Evolutionary conservation across 2,888 invertebrate genomes (phyloP).

Genomic region (Dryococelus australis): DNA sequence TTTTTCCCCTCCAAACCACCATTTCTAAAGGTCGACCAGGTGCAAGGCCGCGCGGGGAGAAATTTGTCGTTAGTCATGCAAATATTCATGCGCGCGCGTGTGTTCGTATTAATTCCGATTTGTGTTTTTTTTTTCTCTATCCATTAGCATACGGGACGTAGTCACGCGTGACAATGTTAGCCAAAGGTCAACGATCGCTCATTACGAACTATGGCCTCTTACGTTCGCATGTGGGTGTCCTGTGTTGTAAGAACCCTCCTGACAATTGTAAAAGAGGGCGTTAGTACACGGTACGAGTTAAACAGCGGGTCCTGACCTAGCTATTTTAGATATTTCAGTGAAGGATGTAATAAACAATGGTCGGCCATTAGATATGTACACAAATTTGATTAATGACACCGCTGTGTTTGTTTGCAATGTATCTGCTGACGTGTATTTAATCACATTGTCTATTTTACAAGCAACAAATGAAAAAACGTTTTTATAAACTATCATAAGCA

Average conservation of each 20-base stretch:
- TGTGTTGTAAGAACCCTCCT: not conserved
- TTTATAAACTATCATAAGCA: no score
- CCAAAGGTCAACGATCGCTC: conserved; percentile 9
- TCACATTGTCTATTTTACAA: no score
- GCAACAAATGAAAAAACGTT: no score
- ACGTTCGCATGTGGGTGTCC: not conserved
- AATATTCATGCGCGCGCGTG: not conserved
- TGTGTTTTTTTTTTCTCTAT: not conserved
- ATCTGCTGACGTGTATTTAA: no score
- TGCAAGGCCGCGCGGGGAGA: not conserved
- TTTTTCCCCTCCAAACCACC: not conserved
- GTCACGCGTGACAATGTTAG: not conserved
- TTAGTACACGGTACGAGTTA: no score
- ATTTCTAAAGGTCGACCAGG: not conserved
- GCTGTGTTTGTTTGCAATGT: no score
- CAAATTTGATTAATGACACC: no score
- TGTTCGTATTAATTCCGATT: not conserved
- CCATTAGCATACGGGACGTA: not conserved
- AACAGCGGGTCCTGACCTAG: no score
- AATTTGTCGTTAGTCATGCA: not conserved
- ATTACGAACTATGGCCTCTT: not conserved
- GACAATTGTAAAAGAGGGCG: not conserved
- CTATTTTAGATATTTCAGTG: no score
- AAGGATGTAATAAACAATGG: no score
- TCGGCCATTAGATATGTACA: no score